Percentiles rank a stretch among this genome's conserved stretches.
Conservation (phyloP, 92 coral and sea anemone species). For the Paramuricea clavata region DNA sequence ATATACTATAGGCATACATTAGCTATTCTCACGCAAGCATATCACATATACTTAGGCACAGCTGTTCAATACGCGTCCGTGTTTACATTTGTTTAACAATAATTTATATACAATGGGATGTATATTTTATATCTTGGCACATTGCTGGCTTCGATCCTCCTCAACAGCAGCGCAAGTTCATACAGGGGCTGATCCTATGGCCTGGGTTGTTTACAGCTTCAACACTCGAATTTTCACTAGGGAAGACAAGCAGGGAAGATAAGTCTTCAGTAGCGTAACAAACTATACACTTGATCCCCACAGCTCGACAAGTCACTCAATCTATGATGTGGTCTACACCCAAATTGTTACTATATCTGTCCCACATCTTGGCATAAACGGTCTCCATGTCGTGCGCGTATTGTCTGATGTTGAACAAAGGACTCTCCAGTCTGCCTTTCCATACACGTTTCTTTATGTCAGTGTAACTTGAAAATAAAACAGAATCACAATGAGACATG, state of each 20-base stretch:
- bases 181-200: not conserved
- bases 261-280: not conserved
- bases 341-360: conserved; percentile 77
- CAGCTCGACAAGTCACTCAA: conserved; percentile 14
- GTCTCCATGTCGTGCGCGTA: conserved; percentile 87
- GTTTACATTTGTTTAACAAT: conserved; percentile 1
- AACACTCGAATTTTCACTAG: not conserved
- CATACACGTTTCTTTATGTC: conserved; percentile 81
- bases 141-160: not conserved
- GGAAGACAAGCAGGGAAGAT: not conserved
- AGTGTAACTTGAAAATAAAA: conserved; percentile 69
- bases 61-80: not conserved
- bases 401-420: conserved; percentile 91
- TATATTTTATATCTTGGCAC: not conserved
- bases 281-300: not conserved
- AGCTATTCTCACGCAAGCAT: not conserved
- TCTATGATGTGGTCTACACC: conserved; percentile 77
- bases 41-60: conserved; percentile 5
- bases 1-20: not conserved
- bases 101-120: not conserved
- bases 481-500: not conserved
- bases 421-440: conserved; percentile 85
- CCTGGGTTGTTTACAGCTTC: not conserved
- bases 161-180: not conserved
- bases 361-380: conserved; percentile 83